These are phyloP conservation scores for Cotesia typhae DNA, from an alignment of 1,140 invertebrate genomes.

Conservation along the genomic window DNA sequence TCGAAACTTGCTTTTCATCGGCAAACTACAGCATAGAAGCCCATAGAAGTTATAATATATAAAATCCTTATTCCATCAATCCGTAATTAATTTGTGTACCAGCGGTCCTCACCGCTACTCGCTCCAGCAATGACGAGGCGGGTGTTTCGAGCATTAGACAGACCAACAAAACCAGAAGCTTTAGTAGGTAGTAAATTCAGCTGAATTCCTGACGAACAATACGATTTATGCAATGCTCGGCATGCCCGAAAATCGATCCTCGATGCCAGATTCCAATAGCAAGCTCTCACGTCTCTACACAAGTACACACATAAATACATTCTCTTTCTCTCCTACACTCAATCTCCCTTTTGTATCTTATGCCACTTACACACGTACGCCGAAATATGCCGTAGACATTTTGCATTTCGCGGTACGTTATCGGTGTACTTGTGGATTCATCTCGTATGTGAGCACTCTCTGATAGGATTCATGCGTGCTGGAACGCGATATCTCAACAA, in stretches of 20 bases:
- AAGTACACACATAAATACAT: conserved; percentile 16
- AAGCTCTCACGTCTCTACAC: conserved; percentile 3
- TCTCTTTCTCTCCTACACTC: background rate
- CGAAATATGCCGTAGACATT: background rate
- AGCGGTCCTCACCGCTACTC: no score
- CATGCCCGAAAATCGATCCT: conserved; percentile 15
- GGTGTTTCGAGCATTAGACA: background rate
- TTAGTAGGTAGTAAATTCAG: background rate
- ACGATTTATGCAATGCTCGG: conserved; percentile 12
- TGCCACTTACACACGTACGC: no score
- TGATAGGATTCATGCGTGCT: conserved; percentile 4
- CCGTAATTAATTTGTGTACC: no score
- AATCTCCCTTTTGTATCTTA: no score
- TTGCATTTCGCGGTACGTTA: no score
- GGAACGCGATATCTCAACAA: background rate
- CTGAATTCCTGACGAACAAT: conserved; percentile 1
- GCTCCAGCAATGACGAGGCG: no score
- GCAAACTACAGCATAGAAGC: no score
- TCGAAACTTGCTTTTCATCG: no score
- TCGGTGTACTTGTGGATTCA: no score
- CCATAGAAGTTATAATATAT: no score
- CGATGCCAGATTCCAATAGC: conserved; percentile 13
- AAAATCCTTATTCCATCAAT: no score
- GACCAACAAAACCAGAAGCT: background rate
- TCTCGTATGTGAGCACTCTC: no score